A percentile compares a stretch with the other conserved stretches of the same genome.
Conservation (phyloP, 2,113 vertebrate species). For the Alectura lathami region DNA sequence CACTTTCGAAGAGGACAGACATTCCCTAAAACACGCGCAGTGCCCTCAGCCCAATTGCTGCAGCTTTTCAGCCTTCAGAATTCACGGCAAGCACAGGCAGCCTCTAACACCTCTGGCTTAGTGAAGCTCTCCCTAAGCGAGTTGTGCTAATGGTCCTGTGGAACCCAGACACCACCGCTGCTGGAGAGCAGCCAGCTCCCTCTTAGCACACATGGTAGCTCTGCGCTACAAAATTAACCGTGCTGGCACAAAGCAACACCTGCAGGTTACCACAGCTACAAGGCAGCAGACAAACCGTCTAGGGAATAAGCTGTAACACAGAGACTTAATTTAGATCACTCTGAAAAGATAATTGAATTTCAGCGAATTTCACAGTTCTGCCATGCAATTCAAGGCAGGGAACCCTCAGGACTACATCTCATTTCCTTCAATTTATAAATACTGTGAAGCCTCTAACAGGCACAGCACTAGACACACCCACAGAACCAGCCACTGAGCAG, state of each 20-base stretch:
- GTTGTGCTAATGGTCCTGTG: background rate
- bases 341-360: constrained; percentile 32
- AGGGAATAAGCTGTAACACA: background rate
- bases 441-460: background rate
- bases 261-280: constrained; percentile 35
- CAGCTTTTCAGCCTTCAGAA: background rate
- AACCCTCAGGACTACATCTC: background rate
- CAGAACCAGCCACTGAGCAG: background rate
- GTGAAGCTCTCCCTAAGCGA: background rate
- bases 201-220: background rate
- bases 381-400: background rate
- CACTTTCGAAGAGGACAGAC: background rate
- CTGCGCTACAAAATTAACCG: background rate
- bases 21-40: background rate
- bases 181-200: constrained; percentile 18
- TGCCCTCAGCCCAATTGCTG: background rate
- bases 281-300: background rate
- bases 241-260: background rate
- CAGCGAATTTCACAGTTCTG: background rate
- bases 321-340: constrained; percentile 2
- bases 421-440: background rate
- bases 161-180: background rate
- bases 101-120: background rate
- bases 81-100: background rate
- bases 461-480: background rate